Conservation (phyloP, 1,140 invertebrate species). For the Hypsibius dujardini region DNA sequence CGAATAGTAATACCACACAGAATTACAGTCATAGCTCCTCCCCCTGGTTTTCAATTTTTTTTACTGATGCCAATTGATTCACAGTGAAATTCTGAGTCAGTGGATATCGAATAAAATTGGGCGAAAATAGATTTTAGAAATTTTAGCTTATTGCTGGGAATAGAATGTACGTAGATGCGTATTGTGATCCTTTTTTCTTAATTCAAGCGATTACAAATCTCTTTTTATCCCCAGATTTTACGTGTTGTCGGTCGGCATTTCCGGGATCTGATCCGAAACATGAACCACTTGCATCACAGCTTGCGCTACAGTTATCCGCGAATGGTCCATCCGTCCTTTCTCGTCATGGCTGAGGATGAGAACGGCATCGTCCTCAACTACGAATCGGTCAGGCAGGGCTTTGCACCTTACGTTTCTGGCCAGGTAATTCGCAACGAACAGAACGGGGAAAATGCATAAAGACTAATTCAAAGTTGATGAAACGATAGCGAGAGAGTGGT, state of each 20-base stretch:
- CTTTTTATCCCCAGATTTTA: neutral
- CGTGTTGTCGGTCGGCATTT: neutral
- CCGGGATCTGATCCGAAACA: neutral
- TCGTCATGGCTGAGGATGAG: neutral
- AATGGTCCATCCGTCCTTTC: conserved; percentile 1
- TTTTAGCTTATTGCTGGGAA: neutral
- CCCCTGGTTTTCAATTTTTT: too few species aligned
- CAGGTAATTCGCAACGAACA: too few species aligned
- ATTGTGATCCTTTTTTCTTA: too few species aligned
- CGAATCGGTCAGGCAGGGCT: neutral
- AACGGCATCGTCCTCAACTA: conserved; percentile 5
- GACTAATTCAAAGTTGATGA: too few species aligned
- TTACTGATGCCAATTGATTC: too few species aligned
- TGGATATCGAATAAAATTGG: neutral
- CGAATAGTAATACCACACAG: too few species aligned
- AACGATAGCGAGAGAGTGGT: too few species aligned
- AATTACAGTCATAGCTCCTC: too few species aligned
- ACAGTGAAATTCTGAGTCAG: too few species aligned
- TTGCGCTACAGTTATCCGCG: conserved; percentile 5
- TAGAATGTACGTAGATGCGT: too few species aligned
- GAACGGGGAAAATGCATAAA: too few species aligned
- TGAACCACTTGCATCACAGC: conserved; percentile 9
- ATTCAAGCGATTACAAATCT: neutral
- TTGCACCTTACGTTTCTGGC: conserved; percentile 1
- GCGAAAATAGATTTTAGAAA: neutral